Evolutionary conservation across 2,113 vertebrate species (phyloP), one percentile per base, ranked within the genome.

Genomic region (Ranitomeya imitator): DNA sequence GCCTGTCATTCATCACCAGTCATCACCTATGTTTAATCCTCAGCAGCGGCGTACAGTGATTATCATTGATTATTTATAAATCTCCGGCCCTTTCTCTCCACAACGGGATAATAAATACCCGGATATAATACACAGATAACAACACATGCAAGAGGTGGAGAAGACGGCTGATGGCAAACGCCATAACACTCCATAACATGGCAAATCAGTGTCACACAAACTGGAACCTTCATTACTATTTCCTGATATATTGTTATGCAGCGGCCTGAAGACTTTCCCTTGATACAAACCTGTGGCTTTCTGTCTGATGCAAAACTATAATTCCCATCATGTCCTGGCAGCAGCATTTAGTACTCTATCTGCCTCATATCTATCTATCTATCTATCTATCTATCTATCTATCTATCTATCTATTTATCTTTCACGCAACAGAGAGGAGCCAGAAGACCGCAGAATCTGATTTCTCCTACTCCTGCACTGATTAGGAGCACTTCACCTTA

Each of bases 21-120:
- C 82, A 26, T 71, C 82, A 71, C 15, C 82, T n/a, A 26, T 23
- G 82, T 84, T 21, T 71, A 69, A 69, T 84, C 55, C 82, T 55
- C 51, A 55, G 45, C 21, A 6, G 63, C 65, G 15, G 13, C 26
- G 51, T 5, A 23, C 81, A 69, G 51, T 71, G 82, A 71, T 69
- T 15, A 69, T 26, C 52, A 84, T 84, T 69, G 82, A 84, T 84
- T 84, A 84, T 71, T 69, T 84, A 84, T 84, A 69, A 84, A 55
- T 67, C 23, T 71, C 7, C 63, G 18, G 63, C 82, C 37, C 26
- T 67, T 69, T 16, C 45, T 52, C 45, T 54, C 21, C 13, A 71
- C 14, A 21, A 4, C 19, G 37, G 61, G 45, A 60, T 71, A 84
- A 84, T 84, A 84, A 84, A 84, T 71, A n/a, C 11, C 52, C 1